Base-by-base conservation (phyloP, 2,888 invertebrate genomes). In the Glyphotaelius pellucidus region DNA sequence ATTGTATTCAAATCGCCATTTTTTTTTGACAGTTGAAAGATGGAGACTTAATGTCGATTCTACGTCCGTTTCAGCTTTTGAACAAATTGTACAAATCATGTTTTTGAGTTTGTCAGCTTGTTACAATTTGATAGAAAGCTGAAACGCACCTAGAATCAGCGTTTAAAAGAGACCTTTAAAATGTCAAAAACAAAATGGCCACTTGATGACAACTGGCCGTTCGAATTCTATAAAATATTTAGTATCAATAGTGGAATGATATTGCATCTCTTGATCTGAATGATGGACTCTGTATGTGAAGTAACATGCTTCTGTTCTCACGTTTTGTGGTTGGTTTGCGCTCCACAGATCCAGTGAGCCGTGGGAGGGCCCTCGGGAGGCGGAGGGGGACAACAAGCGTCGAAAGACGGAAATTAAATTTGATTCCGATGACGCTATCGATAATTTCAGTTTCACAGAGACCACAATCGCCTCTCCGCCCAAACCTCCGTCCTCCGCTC, bases 401-500 rank as follows among this genome's bases (percentile, higher is more conserved):
- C 96, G 96, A 94, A 97, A 97, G 94, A 95, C 97, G 95, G 97
- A 97, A 94, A 97, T 97, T 94, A 98, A 98, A 95, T 95, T 97
- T 94, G 97, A 98, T 95, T 97, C 97, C 94, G 97, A 97, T 94
- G 97, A 97, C 94, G 97, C 97, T 86, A 97, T 96, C 94, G 97
- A 97, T 94, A 97, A 97, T 94, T 98, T 97, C 95, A 96, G 97
- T 93, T 97, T 97, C 95, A 96, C 96, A 92, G 96, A 97, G 94
- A 95, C 95, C 88, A 95, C 95, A 92, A 95, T 95, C 92, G 94
- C 94, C 93, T 90, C 94, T 31, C 93, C 94, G 89, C 92, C 93
- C 88, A 93, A 91, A 91, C 93, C 91, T 94, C 94, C 93, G 93
- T 94, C 94, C 94, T 94, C 94, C 93, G 91, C 94, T 90, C 92